Evolutionary conservation across 2,888 invertebrate genomes (phyloP), one percentile per base, ranked within the genome.

Genomic region (Brachyopa scutellaris): DNA sequence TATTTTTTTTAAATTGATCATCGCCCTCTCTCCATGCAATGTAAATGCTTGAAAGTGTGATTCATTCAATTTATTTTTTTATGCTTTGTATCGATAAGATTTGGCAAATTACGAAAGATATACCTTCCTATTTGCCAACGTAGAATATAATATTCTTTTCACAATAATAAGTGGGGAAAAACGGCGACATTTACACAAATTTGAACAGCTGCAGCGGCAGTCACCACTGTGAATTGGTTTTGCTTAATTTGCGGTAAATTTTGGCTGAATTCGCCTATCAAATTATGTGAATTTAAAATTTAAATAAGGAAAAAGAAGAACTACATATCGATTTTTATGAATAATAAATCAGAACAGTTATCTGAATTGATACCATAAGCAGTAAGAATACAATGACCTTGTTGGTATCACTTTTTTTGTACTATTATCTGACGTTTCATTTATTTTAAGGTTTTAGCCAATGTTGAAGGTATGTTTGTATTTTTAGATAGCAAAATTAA

Each of bases 1-100:
- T 13, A 62, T 49, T 49, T 26, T 62, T 38, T 13, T 23, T 62
- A 36, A 55, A 55, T 67, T 57, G 67, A 29, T 49, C 13, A 13
- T 15, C 13, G 19, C 11, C 11, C n/a, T 9, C n/a, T 53, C 29
- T 7, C 1, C 1, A n/a, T 5, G 26, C 47, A 47, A 47, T 49
- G 49, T 29, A 49, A 51, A 51, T 51, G 15, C 31, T 51, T 31
- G 13, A 51, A 31, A 15, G 31, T 51, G 31, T 51, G 51, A 51
- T 9, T 51, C 51, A 51, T 51, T 15, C 2, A n/a, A 15, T 51
- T 51, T 51, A 31, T 51, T 40, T 51, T 31, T 51, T 40, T n/a
- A n/a, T n/a, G n/a, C n/a, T n/a, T n/a, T n/a, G n/a, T n/a, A n/a
- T 26, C 23, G 23, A 51, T 31, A 31, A 17, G 29, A 31, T 51